phyloP scores from a whole-genome alignment of 2,888 invertebrate genomes.

The Drosophila cognata region DNA sequence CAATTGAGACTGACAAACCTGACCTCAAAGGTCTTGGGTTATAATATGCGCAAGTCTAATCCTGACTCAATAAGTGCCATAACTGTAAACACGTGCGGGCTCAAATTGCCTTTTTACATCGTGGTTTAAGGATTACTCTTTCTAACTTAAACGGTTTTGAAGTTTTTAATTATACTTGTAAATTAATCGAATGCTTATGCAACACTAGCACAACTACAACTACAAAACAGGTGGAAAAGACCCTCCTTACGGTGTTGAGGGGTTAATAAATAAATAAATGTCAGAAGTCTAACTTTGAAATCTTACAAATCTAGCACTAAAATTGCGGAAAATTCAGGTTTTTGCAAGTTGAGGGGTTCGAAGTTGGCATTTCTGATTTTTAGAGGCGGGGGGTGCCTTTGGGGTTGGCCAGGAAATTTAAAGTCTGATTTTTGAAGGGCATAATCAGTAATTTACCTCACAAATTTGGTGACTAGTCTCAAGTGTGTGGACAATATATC shows the following conservation, averaged over 20 bases:
- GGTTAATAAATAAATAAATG: background rate
- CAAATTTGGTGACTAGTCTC: background rate
- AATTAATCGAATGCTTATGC: background rate
- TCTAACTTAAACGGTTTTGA: background rate
- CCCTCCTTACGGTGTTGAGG: background rate
- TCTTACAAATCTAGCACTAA: background rate
- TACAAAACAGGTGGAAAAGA: background rate
- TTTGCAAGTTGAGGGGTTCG: background rate
- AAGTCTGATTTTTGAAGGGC: background rate
- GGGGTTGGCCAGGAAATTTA: background rate
- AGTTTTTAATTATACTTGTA: background rate
- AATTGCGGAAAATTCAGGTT: background rate
- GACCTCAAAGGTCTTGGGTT: background rate
- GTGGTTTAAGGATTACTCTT: background rate
- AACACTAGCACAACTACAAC: background rate
- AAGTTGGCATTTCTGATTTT: background rate
- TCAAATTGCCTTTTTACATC: background rate
- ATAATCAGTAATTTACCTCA: background rate
- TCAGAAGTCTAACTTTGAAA: background rate
- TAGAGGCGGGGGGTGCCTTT: background rate
- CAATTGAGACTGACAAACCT: constrained; percentile 9
- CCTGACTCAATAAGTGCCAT: constrained; percentile 41
- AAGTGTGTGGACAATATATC: background rate
- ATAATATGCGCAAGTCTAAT: constrained; percentile 11
- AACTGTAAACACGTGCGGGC: constrained; percentile 18